Evolutionary conservation across 2,113 vertebrate genomes (phyloP).

Genomic region (Prinia subflava): DNA sequence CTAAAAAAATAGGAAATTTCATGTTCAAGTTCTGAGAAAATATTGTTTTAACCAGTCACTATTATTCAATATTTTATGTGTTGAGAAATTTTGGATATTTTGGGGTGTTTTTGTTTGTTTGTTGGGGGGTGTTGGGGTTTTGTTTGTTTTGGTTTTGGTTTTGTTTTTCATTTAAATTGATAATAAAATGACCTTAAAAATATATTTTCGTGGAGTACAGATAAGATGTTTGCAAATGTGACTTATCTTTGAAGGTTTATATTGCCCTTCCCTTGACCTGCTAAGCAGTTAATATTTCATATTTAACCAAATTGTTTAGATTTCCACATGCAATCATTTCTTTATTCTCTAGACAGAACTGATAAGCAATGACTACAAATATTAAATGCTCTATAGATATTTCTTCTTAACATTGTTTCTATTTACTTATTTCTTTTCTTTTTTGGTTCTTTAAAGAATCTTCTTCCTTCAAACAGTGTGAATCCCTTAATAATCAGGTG

Average conservation of each 20-base stretch:
- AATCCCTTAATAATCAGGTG: background rate
- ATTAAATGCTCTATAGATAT: background rate
- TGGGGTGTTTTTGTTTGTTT: rapidly evolving
- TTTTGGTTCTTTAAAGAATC: background rate
- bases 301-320: background rate
- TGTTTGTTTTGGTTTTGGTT: background rate
- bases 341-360: background rate
- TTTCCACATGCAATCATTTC: background rate
- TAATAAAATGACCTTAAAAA: background rate
- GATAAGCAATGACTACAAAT: background rate
- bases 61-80: background rate
- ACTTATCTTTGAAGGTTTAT: background rate
- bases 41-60: background rate
- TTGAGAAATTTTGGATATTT: background rate
- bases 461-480: background rate
- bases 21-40: background rate
- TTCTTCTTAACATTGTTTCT: background rate
- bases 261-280: background rate
- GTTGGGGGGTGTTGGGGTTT: background rate
- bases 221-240: background rate
- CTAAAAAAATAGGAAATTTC: background rate
- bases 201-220: background rate
- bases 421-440: background rate
- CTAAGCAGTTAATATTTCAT: background rate
- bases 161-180: background rate